These are phyloP conservation scores for Carollia perspicillata DNA, from an alignment of 2,113 vertebrate species.

Conservation along the genomic window DNA sequence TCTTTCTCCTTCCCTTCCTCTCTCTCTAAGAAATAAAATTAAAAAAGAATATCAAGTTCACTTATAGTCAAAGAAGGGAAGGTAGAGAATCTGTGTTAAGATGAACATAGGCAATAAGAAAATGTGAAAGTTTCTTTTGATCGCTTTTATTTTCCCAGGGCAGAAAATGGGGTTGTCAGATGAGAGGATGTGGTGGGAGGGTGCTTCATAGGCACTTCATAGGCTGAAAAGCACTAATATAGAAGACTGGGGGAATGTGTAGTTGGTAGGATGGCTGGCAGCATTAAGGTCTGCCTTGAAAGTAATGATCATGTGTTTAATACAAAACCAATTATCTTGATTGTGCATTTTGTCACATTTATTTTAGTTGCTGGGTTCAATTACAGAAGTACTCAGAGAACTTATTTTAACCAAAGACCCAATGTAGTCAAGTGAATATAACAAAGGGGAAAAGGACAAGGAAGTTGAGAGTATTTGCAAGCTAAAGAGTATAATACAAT, in stretches of 20 bases:
- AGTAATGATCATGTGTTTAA: not conserved
- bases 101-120: not conserved
- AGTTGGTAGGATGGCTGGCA: not conserved
- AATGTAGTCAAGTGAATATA: not conserved
- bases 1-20: no score
- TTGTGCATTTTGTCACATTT: constrained; percentile 4
- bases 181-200: not conserved
- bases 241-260: not conserved
- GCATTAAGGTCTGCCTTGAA: not conserved
- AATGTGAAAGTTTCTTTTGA: not conserved
- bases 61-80: not conserved
- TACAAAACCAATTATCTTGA: not conserved
- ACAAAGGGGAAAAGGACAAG: not conserved
- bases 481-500: not conserved
- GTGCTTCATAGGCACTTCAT: accelerated
- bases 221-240: not conserved
- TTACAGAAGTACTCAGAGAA: not conserved
- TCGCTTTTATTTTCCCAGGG: not conserved
- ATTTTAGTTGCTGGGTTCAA: not conserved
- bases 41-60: not conserved
- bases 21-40: no score
- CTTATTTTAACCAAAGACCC: not conserved
- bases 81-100: not conserved
- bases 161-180: not conserved
- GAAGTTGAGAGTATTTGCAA: not conserved